Conservation (phyloP, 1,140 invertebrate genomes). For the Trichonephila clavipes region DNA sequence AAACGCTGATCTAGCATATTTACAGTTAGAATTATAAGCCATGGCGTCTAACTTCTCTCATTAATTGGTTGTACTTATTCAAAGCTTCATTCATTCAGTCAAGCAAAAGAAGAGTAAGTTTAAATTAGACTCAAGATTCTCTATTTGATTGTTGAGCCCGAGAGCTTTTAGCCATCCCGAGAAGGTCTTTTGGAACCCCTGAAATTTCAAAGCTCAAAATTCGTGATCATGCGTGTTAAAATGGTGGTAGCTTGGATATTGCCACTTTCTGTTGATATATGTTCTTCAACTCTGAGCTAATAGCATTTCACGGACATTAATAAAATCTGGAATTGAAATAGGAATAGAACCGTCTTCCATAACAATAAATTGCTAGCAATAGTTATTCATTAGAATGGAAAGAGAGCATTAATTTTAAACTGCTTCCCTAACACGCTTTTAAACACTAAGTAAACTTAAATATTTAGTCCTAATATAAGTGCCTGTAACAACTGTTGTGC, state of each 20-base stretch:
- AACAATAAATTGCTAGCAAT: slow-evolving; percentile 46
- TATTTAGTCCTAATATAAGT: not conserved
- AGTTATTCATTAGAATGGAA: slow-evolving; percentile 39
- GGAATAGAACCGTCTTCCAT: not conserved
- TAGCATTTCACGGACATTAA: slow-evolving; percentile 45
- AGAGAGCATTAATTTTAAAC: not conserved
- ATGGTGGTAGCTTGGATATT: slow-evolving; percentile 39
- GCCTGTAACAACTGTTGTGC: too few relatives aligned
- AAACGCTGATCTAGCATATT: too few relatives aligned
- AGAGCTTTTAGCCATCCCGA: not conserved
- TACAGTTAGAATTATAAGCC: too few relatives aligned
- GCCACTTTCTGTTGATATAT: slow-evolving; percentile 62
- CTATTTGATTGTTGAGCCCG: not conserved
- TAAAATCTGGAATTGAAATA: not conserved
- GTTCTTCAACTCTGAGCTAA: slow-evolving; percentile 34
- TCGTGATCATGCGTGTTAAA: slow-evolving; percentile 44
- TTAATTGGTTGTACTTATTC: too few relatives aligned
- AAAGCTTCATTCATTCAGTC: not conserved
- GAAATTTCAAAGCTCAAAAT: slow-evolving; percentile 50
- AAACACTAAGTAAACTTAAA: not conserved
- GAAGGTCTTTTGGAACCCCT: not conserved
- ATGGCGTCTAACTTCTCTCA: too few relatives aligned
- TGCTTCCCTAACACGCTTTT: not conserved
- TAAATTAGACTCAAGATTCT: not conserved
- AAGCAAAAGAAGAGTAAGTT: not conserved